Evolutionary conservation across 2,797 vertebrate species (phyloP).

Genomic region (Pampus argenteus): DNA sequence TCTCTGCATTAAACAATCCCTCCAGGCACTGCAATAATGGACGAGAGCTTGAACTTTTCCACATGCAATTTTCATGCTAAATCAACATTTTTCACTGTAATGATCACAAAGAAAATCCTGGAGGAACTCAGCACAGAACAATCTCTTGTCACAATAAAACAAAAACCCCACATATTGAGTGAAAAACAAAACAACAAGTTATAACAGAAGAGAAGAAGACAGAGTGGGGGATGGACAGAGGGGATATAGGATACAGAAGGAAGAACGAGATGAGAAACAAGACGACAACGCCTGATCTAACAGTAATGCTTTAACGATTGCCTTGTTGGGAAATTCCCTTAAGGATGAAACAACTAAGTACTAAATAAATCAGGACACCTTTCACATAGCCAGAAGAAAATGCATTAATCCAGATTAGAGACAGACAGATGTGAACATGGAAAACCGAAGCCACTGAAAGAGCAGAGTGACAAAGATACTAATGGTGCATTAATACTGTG

Average conservation of each 20-base stretch:
- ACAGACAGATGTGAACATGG: no score
- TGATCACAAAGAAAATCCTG: no score
- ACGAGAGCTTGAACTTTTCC: no score
- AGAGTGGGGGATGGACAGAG: background rate
- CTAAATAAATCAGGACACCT: background rate
- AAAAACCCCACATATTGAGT: background rate
- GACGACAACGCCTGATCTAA: background rate
- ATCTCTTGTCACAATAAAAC: background rate
- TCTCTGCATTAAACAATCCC: no score
- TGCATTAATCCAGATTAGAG: background rate
- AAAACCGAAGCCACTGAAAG: no score
- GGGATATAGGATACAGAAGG: background rate
- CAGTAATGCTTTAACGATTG: slow-evolving; percentile 10
- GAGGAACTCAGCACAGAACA: no score
- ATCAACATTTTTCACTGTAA: no score
- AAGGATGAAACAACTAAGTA: background rate
- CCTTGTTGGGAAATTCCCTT: slow-evolving; percentile 27
- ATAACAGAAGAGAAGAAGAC: background rate
- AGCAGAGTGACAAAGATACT: no score
- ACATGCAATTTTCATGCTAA: no score
- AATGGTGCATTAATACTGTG: background rate
- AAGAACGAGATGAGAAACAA: slow-evolving; percentile 2
- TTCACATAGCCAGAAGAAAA: slow-evolving; percentile 7
- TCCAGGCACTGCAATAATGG: no score
- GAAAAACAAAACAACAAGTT: background rate